Percentiles rank a stretch among this genome's conserved stretches.
Conservation (phyloP, 2,113 vertebrate species). For the Cebus imitator region DNA sequence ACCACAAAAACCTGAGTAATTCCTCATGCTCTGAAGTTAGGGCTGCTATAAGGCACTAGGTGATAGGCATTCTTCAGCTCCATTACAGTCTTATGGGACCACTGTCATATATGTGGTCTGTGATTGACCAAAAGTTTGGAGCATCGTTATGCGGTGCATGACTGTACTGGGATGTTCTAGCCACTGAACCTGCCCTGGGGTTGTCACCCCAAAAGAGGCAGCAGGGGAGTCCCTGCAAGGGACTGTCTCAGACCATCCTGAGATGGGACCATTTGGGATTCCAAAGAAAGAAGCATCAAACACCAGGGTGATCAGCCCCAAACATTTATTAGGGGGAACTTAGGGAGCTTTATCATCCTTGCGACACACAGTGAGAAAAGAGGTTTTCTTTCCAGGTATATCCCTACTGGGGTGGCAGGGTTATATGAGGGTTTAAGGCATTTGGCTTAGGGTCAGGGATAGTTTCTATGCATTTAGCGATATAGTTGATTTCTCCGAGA, state of each 20-base stretch:
- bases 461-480: not conserved
- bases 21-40: not conserved
- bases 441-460: not conserved
- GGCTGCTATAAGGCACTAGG: not conserved
- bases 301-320: not conserved
- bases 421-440: not conserved
- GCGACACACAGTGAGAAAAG: not conserved
- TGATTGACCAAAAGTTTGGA: not conserved
- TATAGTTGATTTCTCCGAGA: not conserved
- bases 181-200: not conserved
- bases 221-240: not conserved
- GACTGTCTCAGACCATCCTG: not conserved
- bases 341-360: not conserved
- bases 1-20: not conserved
- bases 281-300: not conserved
- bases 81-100: not conserved
- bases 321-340: not conserved
- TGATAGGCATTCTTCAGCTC: not conserved
- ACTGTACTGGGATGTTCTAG: not conserved
- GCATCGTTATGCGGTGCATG: not conserved
- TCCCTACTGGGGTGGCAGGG: not conserved
- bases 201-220: not conserved
- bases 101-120: not conserved
- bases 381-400: not conserved
- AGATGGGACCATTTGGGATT: not conserved